phyloP scores from a whole-genome alignment of 2,797 vertebrate genomes.

The Argentina silus region DNA sequence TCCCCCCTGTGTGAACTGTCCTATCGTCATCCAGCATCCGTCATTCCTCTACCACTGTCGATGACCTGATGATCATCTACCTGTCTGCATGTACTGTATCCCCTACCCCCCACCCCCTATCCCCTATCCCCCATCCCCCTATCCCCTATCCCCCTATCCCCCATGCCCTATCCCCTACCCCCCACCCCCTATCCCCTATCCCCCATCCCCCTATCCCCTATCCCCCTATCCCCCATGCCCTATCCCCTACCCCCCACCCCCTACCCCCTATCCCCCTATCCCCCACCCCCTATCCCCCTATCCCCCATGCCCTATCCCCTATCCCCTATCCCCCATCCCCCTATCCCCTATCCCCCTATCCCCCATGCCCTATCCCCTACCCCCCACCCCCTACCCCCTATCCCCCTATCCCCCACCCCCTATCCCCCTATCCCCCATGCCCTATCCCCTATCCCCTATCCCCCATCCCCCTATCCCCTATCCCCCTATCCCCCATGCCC shows the following conservation, averaged over 20 bases:
- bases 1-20: slow-evolving; percentile 28
- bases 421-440: too few species aligned
- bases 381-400: slow-evolving; percentile 28
- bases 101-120: slow-evolving; percentile 28
- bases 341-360: slow-evolving; percentile 11
- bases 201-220: slow-evolving; percentile 29
- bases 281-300: slow-evolving; percentile 34
- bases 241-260: slow-evolving; percentile 19
- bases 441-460: not conserved
- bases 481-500: too few species aligned
- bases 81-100: too few species aligned
- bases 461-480: slow-evolving; percentile 29
- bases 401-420: slow-evolving; percentile 23
- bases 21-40: slow-evolving; percentile 16
- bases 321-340: slow-evolving; percentile 22
- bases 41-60: slow-evolving; percentile 44
- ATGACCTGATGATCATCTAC: not conserved
- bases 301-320: too few species aligned
- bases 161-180: slow-evolving; percentile 27
- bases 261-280: slow-evolving; percentile 7
- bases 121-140: slow-evolving; percentile 23
- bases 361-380: too few species aligned
- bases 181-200: not conserved
- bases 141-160: not conserved
- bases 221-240: too few species aligned